phyloP scores from a whole-genome alignment of 2,113 vertebrate genomes.

The Larimichthys polyactis region DNA sequence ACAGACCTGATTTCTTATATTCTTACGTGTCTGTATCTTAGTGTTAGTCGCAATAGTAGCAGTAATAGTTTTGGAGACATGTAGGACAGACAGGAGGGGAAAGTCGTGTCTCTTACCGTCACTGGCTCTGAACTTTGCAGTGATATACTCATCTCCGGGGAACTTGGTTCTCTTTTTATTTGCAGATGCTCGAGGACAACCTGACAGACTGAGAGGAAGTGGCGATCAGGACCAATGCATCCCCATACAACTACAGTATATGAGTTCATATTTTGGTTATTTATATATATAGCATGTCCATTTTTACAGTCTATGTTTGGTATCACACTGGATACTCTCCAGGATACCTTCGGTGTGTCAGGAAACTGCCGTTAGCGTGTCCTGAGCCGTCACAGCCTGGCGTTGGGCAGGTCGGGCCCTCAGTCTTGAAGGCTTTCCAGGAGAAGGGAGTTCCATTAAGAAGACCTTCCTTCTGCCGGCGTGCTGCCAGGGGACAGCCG shows the following conservation, averaged over 20 bases:
- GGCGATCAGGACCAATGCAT: slow-evolving; percentile 17
- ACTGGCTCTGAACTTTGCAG: slow-evolving; percentile 97
- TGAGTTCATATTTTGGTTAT: not conserved
- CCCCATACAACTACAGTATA: not conserved
- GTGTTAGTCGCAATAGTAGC: not conserved
- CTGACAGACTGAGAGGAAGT: slow-evolving; percentile 89
- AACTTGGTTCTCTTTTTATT: slow-evolving; percentile 96
- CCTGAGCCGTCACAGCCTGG: slow-evolving; percentile 96
- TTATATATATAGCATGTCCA: no score
- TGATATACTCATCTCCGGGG: slow-evolving; percentile 96
- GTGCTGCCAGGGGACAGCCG: slow-evolving; percentile 94
- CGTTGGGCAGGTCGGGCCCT: slow-evolving; percentile 95
- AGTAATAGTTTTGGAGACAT: not conserved
- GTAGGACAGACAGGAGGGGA: not conserved
- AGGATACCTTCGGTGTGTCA: slow-evolving; percentile 95
- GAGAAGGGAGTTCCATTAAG: slow-evolving; percentile 94
- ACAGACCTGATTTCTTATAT: not conserved
- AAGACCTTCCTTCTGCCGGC: slow-evolving; percentile 94
- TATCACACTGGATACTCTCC: not conserved
- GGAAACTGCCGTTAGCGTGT: slow-evolving; percentile 97
- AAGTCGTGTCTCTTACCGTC: slow-evolving; percentile 87
- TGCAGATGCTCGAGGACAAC: slow-evolving; percentile 96
- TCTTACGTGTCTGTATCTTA: not conserved
- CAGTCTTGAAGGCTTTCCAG: slow-evolving; percentile 95
- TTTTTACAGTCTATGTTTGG: not conserved